Base-by-base conservation (phyloP, 1,140 invertebrate genomes). In the Neotoxoptera formosana region DNA sequence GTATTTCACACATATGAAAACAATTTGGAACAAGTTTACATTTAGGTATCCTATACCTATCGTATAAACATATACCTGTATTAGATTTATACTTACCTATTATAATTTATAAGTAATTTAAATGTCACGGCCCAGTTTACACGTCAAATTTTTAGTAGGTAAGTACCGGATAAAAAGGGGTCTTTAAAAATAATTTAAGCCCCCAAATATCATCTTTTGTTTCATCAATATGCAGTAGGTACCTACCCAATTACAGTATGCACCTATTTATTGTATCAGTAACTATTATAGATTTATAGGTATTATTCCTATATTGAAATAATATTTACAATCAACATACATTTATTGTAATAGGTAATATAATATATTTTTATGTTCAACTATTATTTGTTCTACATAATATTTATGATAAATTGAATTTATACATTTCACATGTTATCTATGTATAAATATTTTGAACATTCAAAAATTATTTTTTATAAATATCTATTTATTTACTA, bases 401-500 rank as follows among this genome's bases (percentile, higher is more conserved):
- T 2, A 89, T 53, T 89, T 34, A 89, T 36, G 36, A 89, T 89
- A 51, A 53, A 53, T 36, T 89, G 51, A 89, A 51, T 89, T 53
- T 36, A 89, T 53, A 89, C n/a, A 48, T 53, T 36, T 36, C 20
- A n/a, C 48, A 53, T 89, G n/a, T 21, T 88, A 51, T n/a, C 23
- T 36, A 89, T 53, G n/a, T 53, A 89, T 89, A 89, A 53, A 89
- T 89, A 89, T 53, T 53, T 53, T 51, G 87, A 89, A 53, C 47
- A 51, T 51, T 88, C 36, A 53, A 67, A 60, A 67, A 67, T 67
- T 67, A 67, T 51, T 89, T 89, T 89, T 89, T 51, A 48, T 48
- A 88, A 47, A 87, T 51, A 47, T 47, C 9, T 86, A 88, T 51
- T n/a, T 87, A 87, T 36, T 53, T 25, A 56, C 89, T 90, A 90